These are phyloP conservation scores for Nymphicus hollandicus DNA, from an alignment of 2,113 vertebrate species.

Conservation along the genomic window DNA sequence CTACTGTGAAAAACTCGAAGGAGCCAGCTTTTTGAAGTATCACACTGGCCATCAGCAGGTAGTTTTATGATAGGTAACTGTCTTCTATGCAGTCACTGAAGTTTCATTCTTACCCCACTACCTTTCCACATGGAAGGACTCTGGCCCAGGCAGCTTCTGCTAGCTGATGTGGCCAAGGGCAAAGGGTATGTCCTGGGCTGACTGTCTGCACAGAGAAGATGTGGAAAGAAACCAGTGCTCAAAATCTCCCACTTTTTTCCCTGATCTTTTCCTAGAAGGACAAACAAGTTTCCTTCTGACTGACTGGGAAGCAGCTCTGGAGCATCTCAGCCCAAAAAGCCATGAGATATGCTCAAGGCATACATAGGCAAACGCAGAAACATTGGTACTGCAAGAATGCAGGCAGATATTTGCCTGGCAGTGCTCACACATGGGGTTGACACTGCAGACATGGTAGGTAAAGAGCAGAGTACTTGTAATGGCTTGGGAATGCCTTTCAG, in stretches of 20 bases:
- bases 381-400: not conserved
- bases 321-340: not conserved
- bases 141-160: not conserved
- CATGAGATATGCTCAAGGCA: not conserved
- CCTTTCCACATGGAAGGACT: not conserved
- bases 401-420: not conserved
- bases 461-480: not conserved
- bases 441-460: not conserved
- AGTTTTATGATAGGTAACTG: not conserved
- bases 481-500: not conserved
- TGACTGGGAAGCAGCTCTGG: not conserved
- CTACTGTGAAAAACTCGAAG: not conserved
- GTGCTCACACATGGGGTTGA: not conserved
- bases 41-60: not conserved
- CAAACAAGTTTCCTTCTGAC: not conserved
- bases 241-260: not conserved
- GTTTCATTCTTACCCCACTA: not conserved
- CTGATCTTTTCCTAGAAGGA: not conserved
- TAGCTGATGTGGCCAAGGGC: not conserved
- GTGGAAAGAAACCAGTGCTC: not conserved
- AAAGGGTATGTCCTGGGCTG: not conserved
- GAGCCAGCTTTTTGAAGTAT: not conserved
- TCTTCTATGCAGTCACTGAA: not conserved
- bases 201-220: not conserved
- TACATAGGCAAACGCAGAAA: not conserved